phyloP scores from a whole-genome alignment of 2,888 invertebrate genomes.

The Morpho achilles region DNA sequence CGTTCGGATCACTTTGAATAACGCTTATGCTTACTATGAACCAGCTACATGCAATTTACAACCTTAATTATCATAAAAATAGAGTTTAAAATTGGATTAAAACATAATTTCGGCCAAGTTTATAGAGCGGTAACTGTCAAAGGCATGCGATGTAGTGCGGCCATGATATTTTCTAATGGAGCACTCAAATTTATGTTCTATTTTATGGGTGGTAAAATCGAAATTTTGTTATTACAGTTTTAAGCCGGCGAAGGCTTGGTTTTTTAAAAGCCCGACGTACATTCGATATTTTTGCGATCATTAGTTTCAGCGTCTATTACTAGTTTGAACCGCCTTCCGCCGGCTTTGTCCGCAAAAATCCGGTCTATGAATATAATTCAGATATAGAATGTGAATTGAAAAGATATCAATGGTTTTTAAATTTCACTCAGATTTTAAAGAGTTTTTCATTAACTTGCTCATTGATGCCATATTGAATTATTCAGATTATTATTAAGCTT shows the following conservation, averaged over 20 bases:
- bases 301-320: slow-evolving; percentile 48
- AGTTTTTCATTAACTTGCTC: no score
- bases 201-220: slow-evolving; percentile 13
- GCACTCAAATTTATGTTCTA: slow-evolving; percentile 20
- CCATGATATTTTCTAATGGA: slow-evolving; percentile 21
- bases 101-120: slow-evolving; percentile 23
- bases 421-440: no score
- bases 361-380: slow-evolving; percentile 26
- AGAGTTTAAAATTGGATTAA: slow-evolving; percentile 19
- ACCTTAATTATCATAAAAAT: slow-evolving; percentile 15
- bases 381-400: no score
- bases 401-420: no score
- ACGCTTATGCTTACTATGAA: slow-evolving; percentile 27
- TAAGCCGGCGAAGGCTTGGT: slow-evolving; percentile 19
- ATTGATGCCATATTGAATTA: no score
- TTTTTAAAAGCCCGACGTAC: slow-evolving; percentile 25
- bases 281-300: slow-evolving; percentile 33
- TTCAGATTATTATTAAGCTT: no score
- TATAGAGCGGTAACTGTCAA: slow-evolving; percentile 48
- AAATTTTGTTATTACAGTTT: slow-evolving; percentile 25
- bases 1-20: slow-evolving; percentile 39
- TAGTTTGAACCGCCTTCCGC: slow-evolving; percentile 41
- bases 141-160: slow-evolving; percentile 39
- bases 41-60: slow-evolving; percentile 13
- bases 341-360: slow-evolving; percentile 47